These are phyloP conservation scores for Flabesymbios commensalis DNA, from an alignment of 2,888 invertebrate species.

Conservation along the genomic window DNA sequence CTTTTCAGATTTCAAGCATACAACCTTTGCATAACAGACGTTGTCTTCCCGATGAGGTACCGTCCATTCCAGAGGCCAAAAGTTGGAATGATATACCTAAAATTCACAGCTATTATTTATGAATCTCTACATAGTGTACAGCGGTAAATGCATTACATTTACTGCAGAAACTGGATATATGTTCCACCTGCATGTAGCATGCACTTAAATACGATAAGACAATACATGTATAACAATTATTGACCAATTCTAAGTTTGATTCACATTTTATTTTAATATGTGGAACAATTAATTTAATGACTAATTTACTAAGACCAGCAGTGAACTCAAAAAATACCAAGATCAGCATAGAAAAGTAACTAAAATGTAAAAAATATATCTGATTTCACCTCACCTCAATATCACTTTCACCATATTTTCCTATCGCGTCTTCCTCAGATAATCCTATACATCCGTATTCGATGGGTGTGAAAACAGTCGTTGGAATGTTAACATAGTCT, in stretches of 20 bases:
- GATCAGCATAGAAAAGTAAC: too few species aligned
- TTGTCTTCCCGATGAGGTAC: conserved; percentile 84
- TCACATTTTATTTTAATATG: too few species aligned
- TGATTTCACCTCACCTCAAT: conserved; percentile 50
- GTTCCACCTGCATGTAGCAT: too few species aligned
- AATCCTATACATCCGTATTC: conserved; percentile 52
- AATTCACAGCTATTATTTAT: background rate
- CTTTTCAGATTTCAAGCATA: conserved; percentile 64
- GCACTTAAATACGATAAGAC: too few species aligned
- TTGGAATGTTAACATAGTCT: conserved; percentile 52
- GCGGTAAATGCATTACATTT: background rate
- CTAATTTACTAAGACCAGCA: too few species aligned
- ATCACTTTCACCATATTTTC: conserved; percentile 40
- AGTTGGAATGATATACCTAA: conserved; percentile 84
- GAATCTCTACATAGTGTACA: background rate
- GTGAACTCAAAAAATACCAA: too few species aligned
- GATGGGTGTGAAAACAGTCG: conserved; percentile 56
- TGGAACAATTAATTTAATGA: too few species aligned
- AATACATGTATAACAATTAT: too few species aligned
- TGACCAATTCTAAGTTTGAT: too few species aligned
- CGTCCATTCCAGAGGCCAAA: conserved; percentile 94
- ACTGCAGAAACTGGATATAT: too few species aligned
- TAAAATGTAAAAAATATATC: too few species aligned
- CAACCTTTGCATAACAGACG: conserved; percentile 87
- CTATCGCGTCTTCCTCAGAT: conserved; percentile 49